A percentile compares a stretch with the other conserved stretches of the same genome.
Evolutionary conservation across 1,140 invertebrate species (phyloP).

Genomic region (Proales similis): DNA sequence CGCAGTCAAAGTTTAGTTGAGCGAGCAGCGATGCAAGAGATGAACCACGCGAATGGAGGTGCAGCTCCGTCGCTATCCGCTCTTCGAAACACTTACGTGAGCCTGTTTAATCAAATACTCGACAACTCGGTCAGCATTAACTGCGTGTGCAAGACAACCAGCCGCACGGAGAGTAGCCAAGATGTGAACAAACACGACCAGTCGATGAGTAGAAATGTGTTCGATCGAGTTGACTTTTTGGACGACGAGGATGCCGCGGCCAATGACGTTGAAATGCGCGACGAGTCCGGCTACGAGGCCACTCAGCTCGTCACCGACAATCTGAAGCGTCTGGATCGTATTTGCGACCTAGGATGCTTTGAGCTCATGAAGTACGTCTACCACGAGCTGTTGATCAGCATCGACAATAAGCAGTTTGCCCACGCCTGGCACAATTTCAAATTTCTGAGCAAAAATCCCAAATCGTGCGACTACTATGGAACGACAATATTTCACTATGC

Average conservation of each 20-base stretch:
- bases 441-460: conserved; percentile 25
- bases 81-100: conserved; percentile 31
- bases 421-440: conserved; percentile 24
- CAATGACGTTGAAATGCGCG: conserved; percentile 21
- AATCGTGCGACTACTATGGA: conserved; percentile 33
- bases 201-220: not conserved
- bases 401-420: not conserved
- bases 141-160: conserved; percentile 32
- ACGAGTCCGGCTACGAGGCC: not conserved
- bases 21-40: too few species aligned
- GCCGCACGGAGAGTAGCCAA: not conserved
- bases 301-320: not conserved
- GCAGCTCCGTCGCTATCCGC: too few species aligned
- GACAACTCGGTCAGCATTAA: conserved; percentile 34
- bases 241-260: conserved; percentile 3
- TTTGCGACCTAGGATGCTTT: conserved; percentile 32
- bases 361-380: conserved; percentile 23
- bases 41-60: too few species aligned
- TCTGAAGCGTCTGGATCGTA: not conserved
- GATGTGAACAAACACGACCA: not conserved
- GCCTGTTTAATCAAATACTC: conserved; percentile 34
- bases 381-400: conserved; percentile 5
- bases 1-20: too few species aligned
- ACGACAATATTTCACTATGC: conserved; percentile 36
- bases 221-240: conserved; percentile 28